Evolutionary conservation across 2,797 vertebrate species (phyloP).

Genomic region (Pangasius macronema): DNA sequence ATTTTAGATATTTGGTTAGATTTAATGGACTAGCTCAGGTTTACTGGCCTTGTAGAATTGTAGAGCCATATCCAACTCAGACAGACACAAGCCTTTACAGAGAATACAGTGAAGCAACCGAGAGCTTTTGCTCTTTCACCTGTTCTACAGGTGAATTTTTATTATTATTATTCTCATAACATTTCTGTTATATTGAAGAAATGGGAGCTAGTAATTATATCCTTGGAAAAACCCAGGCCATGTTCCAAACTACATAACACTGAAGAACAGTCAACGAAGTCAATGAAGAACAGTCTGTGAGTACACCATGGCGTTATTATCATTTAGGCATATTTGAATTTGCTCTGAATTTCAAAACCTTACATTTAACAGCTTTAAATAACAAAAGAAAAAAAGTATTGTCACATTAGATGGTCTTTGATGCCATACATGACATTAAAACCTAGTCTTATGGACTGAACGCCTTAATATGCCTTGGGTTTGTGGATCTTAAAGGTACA

Average conservation of each 20-base stretch:
- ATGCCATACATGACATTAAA: neutral
- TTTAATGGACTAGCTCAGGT: neutral
- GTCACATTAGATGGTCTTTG: neutral
- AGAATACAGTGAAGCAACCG: neutral
- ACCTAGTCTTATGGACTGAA: neutral
- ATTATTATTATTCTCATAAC: too few relatives aligned
- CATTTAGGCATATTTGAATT: neutral
- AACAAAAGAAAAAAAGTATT: neutral
- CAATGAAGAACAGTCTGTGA: neutral
- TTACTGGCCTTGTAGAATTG: neutral
- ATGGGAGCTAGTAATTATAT: neutral
- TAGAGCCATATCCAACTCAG: neutral
- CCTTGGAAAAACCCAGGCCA: neutral
- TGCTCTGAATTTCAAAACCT: neutral
- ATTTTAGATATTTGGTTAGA: neutral
- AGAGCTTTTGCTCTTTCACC: too few relatives aligned
- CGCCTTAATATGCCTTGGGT: neutral
- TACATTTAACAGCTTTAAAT: neutral
- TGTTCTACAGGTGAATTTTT: too few relatives aligned
- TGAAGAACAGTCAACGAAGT: neutral
- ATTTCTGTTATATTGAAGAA: neutral
- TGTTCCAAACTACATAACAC: neutral
- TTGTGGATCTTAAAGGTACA: neutral
- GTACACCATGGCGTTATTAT: neutral
- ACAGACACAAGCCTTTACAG: neutral